Conservation (phyloP, 2,113 vertebrate species). For the Mobula birostris region DNA sequence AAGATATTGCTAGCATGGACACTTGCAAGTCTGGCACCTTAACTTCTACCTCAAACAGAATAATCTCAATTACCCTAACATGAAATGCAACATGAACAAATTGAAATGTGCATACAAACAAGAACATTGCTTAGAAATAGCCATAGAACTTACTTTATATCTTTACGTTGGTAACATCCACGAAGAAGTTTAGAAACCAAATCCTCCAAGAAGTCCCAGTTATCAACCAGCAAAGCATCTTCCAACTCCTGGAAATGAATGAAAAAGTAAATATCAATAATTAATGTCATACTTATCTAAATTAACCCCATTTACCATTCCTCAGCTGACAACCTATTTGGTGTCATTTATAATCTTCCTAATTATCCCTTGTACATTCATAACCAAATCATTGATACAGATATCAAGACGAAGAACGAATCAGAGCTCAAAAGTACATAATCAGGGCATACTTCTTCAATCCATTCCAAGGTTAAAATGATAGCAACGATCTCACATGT, state of each 20-base stretch:
- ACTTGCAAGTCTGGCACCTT: not conserved
- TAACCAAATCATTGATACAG: too few species aligned
- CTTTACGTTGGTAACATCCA: constrained; percentile 39
- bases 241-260: constrained; percentile 35
- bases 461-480: too few species aligned
- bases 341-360: too few species aligned
- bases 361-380: too few species aligned
- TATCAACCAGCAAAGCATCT: constrained; percentile 37
- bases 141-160: constrained; percentile 35
- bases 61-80: not conserved
- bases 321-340: too few species aligned
- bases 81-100: not conserved
- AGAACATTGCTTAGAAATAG: too few species aligned
- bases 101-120: not conserved
- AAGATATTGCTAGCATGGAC: not conserved
- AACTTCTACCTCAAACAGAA: not conserved
- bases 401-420: too few species aligned
- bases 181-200: constrained; percentile 37
- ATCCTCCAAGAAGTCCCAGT: constrained; percentile 39
- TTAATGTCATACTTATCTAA: too few species aligned
- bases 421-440: too few species aligned
- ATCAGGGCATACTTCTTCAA: too few species aligned
- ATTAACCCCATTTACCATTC: too few species aligned
- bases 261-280: not conserved
- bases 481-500: too few species aligned